Evolutionary conservation across 2,113 vertebrate species (phyloP), one percentile per base, ranked within the genome.

Genomic region (Talpa occidentalis): DNA sequence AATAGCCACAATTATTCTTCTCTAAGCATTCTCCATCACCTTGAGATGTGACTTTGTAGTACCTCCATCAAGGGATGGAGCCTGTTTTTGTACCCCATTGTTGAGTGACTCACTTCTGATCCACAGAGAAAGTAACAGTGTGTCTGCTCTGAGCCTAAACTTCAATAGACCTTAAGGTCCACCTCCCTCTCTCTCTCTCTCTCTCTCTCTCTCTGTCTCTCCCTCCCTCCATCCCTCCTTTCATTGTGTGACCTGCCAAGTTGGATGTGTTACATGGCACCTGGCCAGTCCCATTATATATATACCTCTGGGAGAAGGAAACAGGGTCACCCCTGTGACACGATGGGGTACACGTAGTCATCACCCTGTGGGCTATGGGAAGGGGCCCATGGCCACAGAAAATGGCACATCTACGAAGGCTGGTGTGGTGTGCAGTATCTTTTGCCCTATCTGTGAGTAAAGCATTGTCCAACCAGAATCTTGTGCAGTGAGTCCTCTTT

Each of bases 311-410:
- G 30, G 14, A 49, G 62, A 69, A 28, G 30, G 37, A 6, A 42
- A 44, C 5, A 21, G 47, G 30, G 60, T 52, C 59, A 26, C 35
- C 26, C 49, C 62, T 44, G 22, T 2, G 26, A 62, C 30, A 35
- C 1, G 2, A 35, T n/a, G 22, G 1, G 54, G 32, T 8, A 0
- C 19, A 12, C 0, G 3, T 40, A 16, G 52, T 15, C 32, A 30
- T 0, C 11, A 30, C 52, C 37, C 52, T 60, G 21, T 32, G 3
- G 40, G 64, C 64, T 30, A 12, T 10, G 1, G 4, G 66, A 11
- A 37, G 40, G 66, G 24, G 32, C 87, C 26, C 5, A 0, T 10
- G 24, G 11, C 66, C 32, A 1, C 16, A 30, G 42, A 30, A 28
- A 28, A 44, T 8, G 62, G 40, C 4, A 16, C 76, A 15, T 10